These are phyloP conservation scores for Thymallus thymallus DNA, from an alignment of 2,113 vertebrate genomes.

Conservation along the genomic window DNA sequence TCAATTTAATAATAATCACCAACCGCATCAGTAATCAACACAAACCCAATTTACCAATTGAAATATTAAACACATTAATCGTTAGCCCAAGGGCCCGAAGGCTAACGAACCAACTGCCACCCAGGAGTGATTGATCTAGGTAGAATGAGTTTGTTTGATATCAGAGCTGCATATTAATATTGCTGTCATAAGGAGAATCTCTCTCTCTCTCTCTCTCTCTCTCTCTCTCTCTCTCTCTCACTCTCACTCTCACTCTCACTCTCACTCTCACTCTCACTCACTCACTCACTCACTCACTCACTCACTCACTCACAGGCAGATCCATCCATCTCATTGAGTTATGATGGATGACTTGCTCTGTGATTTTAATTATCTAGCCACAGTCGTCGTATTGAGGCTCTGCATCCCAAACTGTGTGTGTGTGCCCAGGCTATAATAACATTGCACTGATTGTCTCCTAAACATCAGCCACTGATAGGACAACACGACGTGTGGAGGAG, in stretches of 20 bases:
- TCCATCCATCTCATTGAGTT: constrained; percentile 10
- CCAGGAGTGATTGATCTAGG: constrained; percentile 40
- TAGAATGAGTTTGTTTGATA: constrained; percentile 17
- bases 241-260: not conserved
- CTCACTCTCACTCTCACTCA: not conserved
- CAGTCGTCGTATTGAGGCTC: constrained; percentile 3
- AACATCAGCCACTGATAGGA: constrained; percentile 20
- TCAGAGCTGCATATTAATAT: constrained; percentile 39
- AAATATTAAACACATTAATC: constrained; percentile 28
- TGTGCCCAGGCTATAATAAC: constrained; percentile 23
- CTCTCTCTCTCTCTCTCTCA: not conserved
- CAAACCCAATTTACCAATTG: constrained; percentile 32
- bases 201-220: too few relatives aligned
- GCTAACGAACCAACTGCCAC: constrained; percentile 33
- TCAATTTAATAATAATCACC: too few relatives aligned
- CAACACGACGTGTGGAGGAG: too few relatives aligned
- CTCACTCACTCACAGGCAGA: not conserved
- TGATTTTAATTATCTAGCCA: constrained; percentile 60
- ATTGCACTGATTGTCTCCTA: constrained; percentile 29
- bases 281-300: too few relatives aligned
- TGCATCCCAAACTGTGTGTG: constrained; percentile 24
- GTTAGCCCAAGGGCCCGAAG: constrained; percentile 33
- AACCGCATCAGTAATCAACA: constrained; percentile 24
- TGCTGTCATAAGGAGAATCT: constrained; percentile 41
- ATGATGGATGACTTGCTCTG: constrained; percentile 53